phyloP scores from a whole-genome alignment of 37 sponge, comb jelly and placozoan species.

The Spongilla lacustris region DNA sequence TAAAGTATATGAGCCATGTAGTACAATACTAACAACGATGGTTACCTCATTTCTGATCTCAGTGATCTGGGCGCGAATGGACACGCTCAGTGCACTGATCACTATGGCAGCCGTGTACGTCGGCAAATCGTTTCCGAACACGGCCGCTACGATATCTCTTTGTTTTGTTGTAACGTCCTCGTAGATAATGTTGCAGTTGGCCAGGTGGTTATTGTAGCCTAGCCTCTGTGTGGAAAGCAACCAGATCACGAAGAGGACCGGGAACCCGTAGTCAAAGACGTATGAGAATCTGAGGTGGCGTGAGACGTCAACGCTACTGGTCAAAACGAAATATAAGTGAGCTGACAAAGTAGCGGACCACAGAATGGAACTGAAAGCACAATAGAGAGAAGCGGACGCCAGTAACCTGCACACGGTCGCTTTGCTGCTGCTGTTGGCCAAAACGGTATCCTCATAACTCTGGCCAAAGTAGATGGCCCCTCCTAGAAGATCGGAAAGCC shows the following conservation, averaged over 20 bases:
- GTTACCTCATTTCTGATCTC: background rate
- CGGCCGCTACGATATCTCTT: background rate
- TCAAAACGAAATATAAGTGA: constrained; percentile 51
- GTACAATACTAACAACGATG: background rate
- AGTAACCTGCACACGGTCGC: constrained; percentile 30
- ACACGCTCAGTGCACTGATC: constrained; percentile 8
- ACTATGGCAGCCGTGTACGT: constrained; percentile 19
- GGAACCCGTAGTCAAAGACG: constrained; percentile 40
- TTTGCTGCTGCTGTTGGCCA: background rate
- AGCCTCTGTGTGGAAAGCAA: constrained; percentile 4
- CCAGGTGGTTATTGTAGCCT: constrained; percentile 19
- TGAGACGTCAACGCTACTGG: background rate
- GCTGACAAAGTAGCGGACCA: constrained; percentile 54
- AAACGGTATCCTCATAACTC: background rate
- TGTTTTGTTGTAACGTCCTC: background rate
- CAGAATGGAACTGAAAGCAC: constrained; percentile 43
- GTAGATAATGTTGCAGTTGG: constrained; percentile 24
- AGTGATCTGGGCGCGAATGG: background rate
- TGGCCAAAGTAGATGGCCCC: constrained; percentile 30
- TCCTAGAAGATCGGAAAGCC: constrained; percentile 48
- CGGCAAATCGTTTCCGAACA: constrained; percentile 40
- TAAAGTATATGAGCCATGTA: too few species aligned
- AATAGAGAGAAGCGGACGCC: constrained; percentile 53
- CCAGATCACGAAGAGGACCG: constrained; percentile 43
- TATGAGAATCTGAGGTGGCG: constrained; percentile 19